Evolutionary conservation across 2,113 vertebrate genomes (phyloP).

Genomic region (Nothocercus nigrocapillus): DNA sequence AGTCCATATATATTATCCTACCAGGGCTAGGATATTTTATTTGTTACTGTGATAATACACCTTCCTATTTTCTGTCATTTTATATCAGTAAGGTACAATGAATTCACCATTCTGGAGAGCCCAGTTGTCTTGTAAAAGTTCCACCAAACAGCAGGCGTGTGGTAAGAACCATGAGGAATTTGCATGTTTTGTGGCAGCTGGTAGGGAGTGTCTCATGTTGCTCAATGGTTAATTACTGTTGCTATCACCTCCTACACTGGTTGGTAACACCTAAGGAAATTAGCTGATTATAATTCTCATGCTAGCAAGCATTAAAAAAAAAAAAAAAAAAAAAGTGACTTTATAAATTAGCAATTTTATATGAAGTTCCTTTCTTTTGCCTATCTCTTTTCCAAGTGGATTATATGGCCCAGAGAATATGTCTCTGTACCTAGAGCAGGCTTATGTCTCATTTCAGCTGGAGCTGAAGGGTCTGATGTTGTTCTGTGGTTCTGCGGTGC

Average conservation of each 20-base stretch:
- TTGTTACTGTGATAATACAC: neutral
- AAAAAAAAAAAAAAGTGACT: neutral
- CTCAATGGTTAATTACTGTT: constrained; percentile 59
- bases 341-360: neutral
- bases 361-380: neutral
- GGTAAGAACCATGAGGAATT: constrained; percentile 21
- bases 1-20: neutral
- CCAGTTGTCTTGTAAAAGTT: neutral
- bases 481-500: neutral
- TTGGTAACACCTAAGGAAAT: constrained; percentile 6
- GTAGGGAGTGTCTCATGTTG: constrained; percentile 41
- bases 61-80: neutral
- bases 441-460: neutral
- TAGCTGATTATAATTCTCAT: constrained; percentile 3
- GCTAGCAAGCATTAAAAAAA: neutral
- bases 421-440: neutral
- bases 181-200: constrained; percentile 10
- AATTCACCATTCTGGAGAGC: neutral
- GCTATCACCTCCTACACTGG: constrained; percentile 36
- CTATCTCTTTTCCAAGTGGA: neutral
- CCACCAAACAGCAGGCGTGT: neutral
- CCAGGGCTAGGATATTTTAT: neutral
- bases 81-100: neutral
- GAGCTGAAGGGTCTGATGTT: neutral
- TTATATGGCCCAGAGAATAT: neutral